Evolutionary conservation across 2,888 invertebrate genomes (phyloP), one percentile per base, ranked within the genome.

Genomic region (Spialia ferax): DNA sequence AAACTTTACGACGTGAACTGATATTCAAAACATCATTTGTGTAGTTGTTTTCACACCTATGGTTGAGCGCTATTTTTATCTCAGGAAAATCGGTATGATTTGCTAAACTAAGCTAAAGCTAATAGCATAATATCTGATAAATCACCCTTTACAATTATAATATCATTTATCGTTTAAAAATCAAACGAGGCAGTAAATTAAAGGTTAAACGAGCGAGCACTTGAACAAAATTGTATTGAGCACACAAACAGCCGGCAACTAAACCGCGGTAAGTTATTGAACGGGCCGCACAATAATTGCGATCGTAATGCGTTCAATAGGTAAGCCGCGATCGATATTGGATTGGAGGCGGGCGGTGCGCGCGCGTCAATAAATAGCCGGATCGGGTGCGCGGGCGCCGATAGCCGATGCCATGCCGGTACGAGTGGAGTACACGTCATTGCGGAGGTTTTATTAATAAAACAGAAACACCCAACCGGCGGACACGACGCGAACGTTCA

Each of bases 301-400:
- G 29, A 56, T 56, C 45, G 45, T 45, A 56, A 63, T 26, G 45
- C 45, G 45, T 63, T 52, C 52, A 23, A 57, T 64, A 35, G 64
- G 22, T 38, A 38, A 38, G 38, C 38, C 48, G 52, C 48, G 45
- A 29, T 55, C 77, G 82, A 87, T 88, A 75, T 56, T 72, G 70
- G 54, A 75, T 56, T 72, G 70, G 54, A 57, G 61, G 64, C 29
- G 38, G 57, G 79, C 78, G 78, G 74, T 80, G 86, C 84, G 85
- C 86, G 80, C 88, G 88, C 86, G 85, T 88, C 89, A 84, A 88
- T 89, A 90, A 89, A 89, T 90, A 91, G 91, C 86, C 79, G 83
- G 85, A 86, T 87, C 74, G 67, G 69, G 72, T 71, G 84, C 82
- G 83, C 85, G 84, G 79, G 80, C 84, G 83, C 88, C 91, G 88